Base-by-base conservation (phyloP, 2,888 invertebrate species). In the Papilio gigon region DNA sequence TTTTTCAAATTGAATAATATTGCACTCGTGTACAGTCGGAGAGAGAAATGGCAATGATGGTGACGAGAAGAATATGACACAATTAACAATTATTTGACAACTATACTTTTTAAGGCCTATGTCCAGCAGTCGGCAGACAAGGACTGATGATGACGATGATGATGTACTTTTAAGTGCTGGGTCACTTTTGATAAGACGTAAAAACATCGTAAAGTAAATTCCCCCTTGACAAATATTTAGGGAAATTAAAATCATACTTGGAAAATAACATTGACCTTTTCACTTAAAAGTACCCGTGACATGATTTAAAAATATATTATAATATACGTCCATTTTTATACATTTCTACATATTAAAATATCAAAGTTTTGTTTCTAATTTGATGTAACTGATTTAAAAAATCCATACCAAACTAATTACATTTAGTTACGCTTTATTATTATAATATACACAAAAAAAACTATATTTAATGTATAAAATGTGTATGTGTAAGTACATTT, bases 21-120 rank as follows among this genome's bases (percentile, higher is more conserved):
- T 33, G 44, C 25, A 58, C 44, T 30, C 33, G 33, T 17, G 64
- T 64, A 53, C 64, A 64, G 27, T 53, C 37, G 22, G 4, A 37
- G 11, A 44, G 56, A 44, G 33, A 22, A 20, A 4, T 30, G n/a
- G 53, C 14, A 14, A 25, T n/a, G n/a, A n/a, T n/a, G n/a, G n/a
- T n/a, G n/a, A n/a, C n/a, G n/a, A n/a, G n/a, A n/a, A n/a, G n/a
- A 20, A 6, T 37, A 53, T 22, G 3, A 3, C 8, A 4, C 1
- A 47, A 4, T 3, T 22, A 53, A n/a, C 27, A 53, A 27, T 53
- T 1, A 27, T 53, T 53, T 27, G 6, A 12, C 27, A 27, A 50
- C 14, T 50, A 44, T 20, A 20, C 3, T 0, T 44, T 9, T 20
- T 47, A 22, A n/a, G n/a, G n/a, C n/a, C n/a, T 12, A 12, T 25